These are phyloP conservation scores for Drosophila mauritiana DNA, from an alignment of 1,140 invertebrate species.

Conservation along the genomic window DNA sequence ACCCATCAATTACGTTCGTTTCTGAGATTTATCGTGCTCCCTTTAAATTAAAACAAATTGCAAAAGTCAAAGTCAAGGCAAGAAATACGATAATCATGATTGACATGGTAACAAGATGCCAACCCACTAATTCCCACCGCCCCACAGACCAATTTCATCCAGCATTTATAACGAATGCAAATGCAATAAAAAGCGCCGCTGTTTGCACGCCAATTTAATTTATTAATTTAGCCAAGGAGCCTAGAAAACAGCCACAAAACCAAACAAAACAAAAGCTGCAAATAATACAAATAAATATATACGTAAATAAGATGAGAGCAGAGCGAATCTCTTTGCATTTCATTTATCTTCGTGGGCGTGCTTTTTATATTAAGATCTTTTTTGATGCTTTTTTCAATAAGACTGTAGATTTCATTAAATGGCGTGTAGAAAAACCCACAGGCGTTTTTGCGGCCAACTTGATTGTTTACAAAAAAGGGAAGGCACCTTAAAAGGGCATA, in stretches of 20 bases:
- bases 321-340: conserved; percentile 26
- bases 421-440: neutral
- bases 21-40: conserved; percentile 12
- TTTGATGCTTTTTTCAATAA: conserved; percentile 7
- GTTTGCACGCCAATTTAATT: conserved; percentile 75
- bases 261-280: conserved; percentile 44
- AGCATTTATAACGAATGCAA: conserved; percentile 64
- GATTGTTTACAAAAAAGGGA: neutral
- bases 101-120: conserved; percentile 43
- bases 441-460: conserved; percentile 1
- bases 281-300: conserved; percentile 44
- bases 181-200: conserved; percentile 65
- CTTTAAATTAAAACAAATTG: conserved; percentile 70
- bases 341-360: conserved; percentile 22
- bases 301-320: conserved; percentile 25
- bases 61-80: conserved; percentile 55
- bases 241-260: conserved; percentile 30
- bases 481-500: neutral
- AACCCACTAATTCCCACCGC: neutral
- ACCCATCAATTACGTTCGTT: conserved; percentile 1
- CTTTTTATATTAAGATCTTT: conserved; percentile 10
- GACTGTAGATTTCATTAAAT: conserved; percentile 37
- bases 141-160: conserved; percentile 2
- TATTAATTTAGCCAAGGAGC: conserved; percentile 60
- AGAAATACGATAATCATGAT: conserved; percentile 62